Evolutionary conservation across 2,888 invertebrate genomes (phyloP).

Genomic region (Patella pellucida): DNA sequence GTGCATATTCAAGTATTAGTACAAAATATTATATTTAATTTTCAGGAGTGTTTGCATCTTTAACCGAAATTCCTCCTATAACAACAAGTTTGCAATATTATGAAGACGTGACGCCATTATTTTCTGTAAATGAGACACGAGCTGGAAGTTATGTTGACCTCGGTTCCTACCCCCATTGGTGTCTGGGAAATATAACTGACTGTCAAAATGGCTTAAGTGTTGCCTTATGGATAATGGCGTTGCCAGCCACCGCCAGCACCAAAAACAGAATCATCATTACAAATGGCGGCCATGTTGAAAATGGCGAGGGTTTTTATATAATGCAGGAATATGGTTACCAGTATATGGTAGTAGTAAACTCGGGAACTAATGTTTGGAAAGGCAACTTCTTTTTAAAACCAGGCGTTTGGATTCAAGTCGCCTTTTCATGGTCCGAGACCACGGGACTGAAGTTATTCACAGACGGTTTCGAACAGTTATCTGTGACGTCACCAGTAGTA

Average conservation of each 20-base stretch:
- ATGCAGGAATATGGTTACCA: constrained; percentile 57
- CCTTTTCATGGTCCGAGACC: constrained; percentile 40
- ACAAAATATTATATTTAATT: background rate
- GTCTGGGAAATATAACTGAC: constrained; percentile 60
- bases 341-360: constrained; percentile 59
- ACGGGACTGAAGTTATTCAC: constrained; percentile 50
- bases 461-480: constrained; percentile 46
- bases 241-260: constrained; percentile 32
- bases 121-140: constrained; percentile 30
- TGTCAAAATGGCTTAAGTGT: constrained; percentile 60
- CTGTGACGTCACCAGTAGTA: constrained; percentile 15
- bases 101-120: constrained; percentile 34
- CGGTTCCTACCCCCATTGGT: constrained; percentile 61
- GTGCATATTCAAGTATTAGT: too few relatives aligned
- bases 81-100: constrained; percentile 37
- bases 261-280: constrained; percentile 51
- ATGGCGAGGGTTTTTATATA: constrained; percentile 63
- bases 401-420: constrained; percentile 45
- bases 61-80: background rate
- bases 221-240: constrained; percentile 49
- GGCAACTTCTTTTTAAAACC: constrained; percentile 46
- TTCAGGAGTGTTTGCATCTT: background rate
- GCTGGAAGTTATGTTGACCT: constrained; percentile 49
- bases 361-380: constrained; percentile 46
- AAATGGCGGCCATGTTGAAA: constrained; percentile 58